Evolutionary conservation across 2,888 invertebrate species (phyloP), one percentile per base, ranked within the genome.

Genomic region (Melanotus villosus): DNA sequence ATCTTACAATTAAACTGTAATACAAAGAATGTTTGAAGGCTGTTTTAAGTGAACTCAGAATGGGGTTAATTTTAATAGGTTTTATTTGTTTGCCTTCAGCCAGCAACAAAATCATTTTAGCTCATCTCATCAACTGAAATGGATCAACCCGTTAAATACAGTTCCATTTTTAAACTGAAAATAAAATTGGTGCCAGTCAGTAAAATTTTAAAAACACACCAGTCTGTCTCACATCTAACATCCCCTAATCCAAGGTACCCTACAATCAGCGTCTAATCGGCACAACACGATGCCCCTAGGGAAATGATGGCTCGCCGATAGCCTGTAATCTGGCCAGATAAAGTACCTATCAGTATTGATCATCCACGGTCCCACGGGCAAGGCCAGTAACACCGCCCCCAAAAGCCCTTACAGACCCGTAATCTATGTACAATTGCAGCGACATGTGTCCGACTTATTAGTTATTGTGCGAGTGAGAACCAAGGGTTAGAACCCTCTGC

Each of bases 361-460:
- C 65, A 70, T 54, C 36, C 52, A 60, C 45, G 38, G 52, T 70
- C 70, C 62, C 70, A 70, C 65, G 70, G 50, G 65, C 56, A 65
- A 36, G 50, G 41, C 34, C 47, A 47, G 43, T 23, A 36, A 43
- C 59, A 32, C 38, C 16, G 21, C 32, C 50, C 54, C 26, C 47
- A 12, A 38, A 65, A 65, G 45, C 65, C 45, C 60, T 16, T 47
- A 43, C 32, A 65, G 56, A 60, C 70, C 65, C 38, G 70, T 70
- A 70, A 70, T 70, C 70, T 65, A 65, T 38, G 34, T 70, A 60
- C 70, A 65, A 65, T 65, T 65, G 69, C 57, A 65, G 18, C 30
- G 70, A 60, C 70, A 70, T 70, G 65, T 60, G 70, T 65, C 65
- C 56, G 60, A 62, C 60, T 67, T 67, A 67, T 67, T 67, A 67